phyloP scores from a whole-genome alignment of 2,888 invertebrate genomes.

The Bombylius major region DNA sequence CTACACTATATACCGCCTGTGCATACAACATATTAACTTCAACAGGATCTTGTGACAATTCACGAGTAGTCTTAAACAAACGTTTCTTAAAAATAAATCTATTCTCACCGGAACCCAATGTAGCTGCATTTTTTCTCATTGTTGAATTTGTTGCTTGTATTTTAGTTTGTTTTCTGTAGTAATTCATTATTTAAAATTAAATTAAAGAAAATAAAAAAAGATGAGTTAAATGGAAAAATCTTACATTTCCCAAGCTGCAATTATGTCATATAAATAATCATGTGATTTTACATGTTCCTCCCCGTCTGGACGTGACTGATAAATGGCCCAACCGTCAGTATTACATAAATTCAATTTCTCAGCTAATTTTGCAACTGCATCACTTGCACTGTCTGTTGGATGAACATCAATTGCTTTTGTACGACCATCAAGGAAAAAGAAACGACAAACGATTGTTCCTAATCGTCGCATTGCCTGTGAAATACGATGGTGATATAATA shows the following conservation, averaged over 20 bases:
- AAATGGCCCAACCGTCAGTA: conserved; percentile 90
- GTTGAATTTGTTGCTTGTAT: conserved; percentile 39
- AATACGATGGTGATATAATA: conserved; percentile 8
- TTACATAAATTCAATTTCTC: conserved; percentile 74
- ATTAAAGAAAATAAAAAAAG: background rate
- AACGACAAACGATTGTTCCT: conserved; percentile 84
- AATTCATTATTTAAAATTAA: background rate
- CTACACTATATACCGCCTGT: conserved; percentile 89
- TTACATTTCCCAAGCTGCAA: conserved; percentile 88
- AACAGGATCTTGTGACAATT: conserved; percentile 87
- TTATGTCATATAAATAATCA: conserved; percentile 86
- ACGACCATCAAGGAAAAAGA: conserved; percentile 89
- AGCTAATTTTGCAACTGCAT: conserved; percentile 77
- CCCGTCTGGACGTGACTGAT: conserved; percentile 72
- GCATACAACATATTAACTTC: conserved; percentile 89
- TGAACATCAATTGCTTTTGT: conserved; percentile 93
- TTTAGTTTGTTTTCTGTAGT: conserved; percentile 43
- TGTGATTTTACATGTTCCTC: conserved; percentile 86
- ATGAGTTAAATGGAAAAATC: conserved; percentile 18
- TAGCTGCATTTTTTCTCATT: conserved; percentile 49
- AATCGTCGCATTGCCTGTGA: conserved; percentile 73
- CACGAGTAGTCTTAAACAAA: conserved; percentile 74
- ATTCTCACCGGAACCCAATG: conserved; percentile 74
- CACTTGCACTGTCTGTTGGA: conserved; percentile 86
- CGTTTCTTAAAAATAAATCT: conserved; percentile 85